A percentile compares a stretch with the other conserved stretches of the same genome.
Conservation (phyloP, 2,888 invertebrate species). For the Cyclophora albipunctata region DNA sequence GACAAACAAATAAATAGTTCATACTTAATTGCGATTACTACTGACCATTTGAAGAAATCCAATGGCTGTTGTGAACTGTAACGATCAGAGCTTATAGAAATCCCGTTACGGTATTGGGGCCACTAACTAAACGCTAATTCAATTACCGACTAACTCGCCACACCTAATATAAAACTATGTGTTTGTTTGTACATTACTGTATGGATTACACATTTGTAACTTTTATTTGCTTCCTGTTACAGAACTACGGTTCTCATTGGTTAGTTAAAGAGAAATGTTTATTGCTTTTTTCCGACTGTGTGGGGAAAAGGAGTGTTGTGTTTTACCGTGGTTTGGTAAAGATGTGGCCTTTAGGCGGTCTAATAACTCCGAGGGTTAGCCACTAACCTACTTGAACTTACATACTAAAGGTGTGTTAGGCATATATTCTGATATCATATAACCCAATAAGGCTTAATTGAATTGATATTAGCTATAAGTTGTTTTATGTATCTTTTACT, state of each 20-base stretch:
- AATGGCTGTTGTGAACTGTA: neutral
- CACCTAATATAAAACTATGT: slow-evolving; percentile 2
- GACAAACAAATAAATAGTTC: no score
- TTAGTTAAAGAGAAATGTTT: slow-evolving; percentile 2
- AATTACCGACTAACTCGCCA: slow-evolving; percentile 36
- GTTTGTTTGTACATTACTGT: slow-evolving; percentile 11
- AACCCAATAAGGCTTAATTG: neutral
- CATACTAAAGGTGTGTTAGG: neutral
- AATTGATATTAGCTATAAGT: no score
- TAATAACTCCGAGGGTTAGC: no score
- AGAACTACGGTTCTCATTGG: no score
- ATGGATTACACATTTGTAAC: slow-evolving; percentile 20
- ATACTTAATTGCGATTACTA: no score
- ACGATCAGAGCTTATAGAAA: slow-evolving; percentile 27
- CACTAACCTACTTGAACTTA: no score
- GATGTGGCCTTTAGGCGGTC: neutral
- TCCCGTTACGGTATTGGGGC: slow-evolving; percentile 55
- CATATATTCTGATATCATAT: neutral
- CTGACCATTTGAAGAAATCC: no score
- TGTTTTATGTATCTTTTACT: no score
- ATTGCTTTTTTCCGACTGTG: neutral
- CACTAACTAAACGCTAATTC: slow-evolving; percentile 54
- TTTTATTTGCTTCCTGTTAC: slow-evolving; percentile 16
- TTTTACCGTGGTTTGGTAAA: neutral
- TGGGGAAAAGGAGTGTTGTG: no score